Base-by-base conservation (phyloP, 2,797 vertebrate genomes). In the Acestrorhynchus altus region DNA sequence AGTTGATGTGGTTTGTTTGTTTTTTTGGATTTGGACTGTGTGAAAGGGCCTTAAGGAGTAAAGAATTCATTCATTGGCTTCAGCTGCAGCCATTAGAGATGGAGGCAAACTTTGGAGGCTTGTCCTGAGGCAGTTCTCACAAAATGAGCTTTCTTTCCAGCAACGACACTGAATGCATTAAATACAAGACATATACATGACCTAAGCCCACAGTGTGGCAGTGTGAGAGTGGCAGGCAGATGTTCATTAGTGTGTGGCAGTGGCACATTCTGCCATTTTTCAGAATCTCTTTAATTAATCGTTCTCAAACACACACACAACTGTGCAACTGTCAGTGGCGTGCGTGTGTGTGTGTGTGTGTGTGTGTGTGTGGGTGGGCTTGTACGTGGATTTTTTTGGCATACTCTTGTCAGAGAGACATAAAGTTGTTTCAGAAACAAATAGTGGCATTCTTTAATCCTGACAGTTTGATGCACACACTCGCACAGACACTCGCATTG, bases 241-340 rank as follows among this genome's bases (percentile, higher is more conserved):
- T 81, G 75, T 70, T 81, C 64, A 74, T 81, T 76, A 66, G 60
- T 69, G 57, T 56, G 57, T 4, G 9, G 44, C 77, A 20, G 28
- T 67, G 68, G 18, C 81, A 74, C 59, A 67, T 47, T 73, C 72
- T 60, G 54, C n/a, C 12, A 46, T 70, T 16, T n/a, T 13, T 47
- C 26, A 11, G 20, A 44, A 42, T 77, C 31, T 77, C 57, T 80
- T 72, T 73, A 63, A 73, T 73, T 68, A 35, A 63, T 73, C 24
- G 44, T 44, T 13, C 60, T 40, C 64, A 63, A 63, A 80, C 26
- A 46, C 22, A 66, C 59, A 35, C 59, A 59, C 73, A 80, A 39
- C 49, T 18, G 44, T 46, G 7, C 26, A 40, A 12, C 18, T 60
- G 20, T 4, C 15, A 40, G 26, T 49, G 47, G 26, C 31, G 10